Conservation (phyloP, 2,113 vertebrate genomes). For the Sceloporus undulatus region DNA sequence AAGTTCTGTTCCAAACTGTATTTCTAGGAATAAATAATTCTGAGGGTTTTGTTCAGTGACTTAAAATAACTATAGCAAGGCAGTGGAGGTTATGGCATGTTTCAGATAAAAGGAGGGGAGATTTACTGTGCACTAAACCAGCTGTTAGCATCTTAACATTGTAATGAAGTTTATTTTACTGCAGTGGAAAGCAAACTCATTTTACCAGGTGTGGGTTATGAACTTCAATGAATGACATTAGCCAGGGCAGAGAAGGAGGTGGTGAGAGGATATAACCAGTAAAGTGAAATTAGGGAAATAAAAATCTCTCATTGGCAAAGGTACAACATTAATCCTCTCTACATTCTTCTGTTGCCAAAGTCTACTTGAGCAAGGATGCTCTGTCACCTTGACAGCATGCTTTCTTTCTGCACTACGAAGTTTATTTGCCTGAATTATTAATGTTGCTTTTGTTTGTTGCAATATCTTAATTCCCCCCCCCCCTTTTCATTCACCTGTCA, state of each 20-base stretch:
- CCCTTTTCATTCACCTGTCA: conserved; percentile 78
- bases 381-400: conserved; percentile 76
- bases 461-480: conserved; percentile 75
- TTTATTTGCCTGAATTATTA: conserved; percentile 84
- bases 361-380: conserved; percentile 69
- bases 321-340: conserved; percentile 58
- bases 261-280: conserved; percentile 49
- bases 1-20: background rate
- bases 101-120: conserved; percentile 21
- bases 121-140: background rate
- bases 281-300: conserved; percentile 60
- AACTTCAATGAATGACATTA: conserved; percentile 58
- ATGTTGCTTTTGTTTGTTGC: conserved; percentile 79
- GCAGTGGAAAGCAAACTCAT: conserved; percentile 42
- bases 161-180: conserved; percentile 13
- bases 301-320: conserved; percentile 59
- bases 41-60: conserved; percentile 20
- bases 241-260: background rate
- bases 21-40: conserved; percentile 15
- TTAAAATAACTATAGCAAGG: conserved; percentile 22
- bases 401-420: conserved; percentile 73
- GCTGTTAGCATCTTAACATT: conserved; percentile 32
- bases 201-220: conserved; percentile 52
- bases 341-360: conserved; percentile 66
- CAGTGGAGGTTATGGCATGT: conserved; percentile 1